Conservation (phyloP, 2,888 invertebrate genomes). For the Hirudinaria manillensis region DNA sequence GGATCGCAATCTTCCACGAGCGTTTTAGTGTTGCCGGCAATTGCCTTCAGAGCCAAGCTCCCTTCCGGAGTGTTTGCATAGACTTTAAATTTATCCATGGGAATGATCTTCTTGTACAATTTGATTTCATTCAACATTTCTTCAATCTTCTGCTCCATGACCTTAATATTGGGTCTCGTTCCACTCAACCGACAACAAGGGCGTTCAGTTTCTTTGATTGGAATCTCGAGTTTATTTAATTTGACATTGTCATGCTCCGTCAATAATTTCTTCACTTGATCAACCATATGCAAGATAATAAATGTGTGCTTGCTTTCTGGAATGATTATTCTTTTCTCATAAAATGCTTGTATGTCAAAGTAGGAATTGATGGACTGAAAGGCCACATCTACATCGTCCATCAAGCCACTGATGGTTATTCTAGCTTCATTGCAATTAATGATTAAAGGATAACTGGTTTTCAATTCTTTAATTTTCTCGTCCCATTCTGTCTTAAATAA, state of each 20-base stretch:
- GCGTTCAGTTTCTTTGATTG: background rate
- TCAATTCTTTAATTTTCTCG: background rate
- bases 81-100: background rate
- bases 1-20: conserved; percentile 2
- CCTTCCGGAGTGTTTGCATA: conserved; percentile 4
- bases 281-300: background rate
- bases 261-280: conserved; percentile 14
- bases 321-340: background rate
- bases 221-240: background rate
- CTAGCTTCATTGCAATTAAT: background rate
- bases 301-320: background rate
- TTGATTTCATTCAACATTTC: no score
- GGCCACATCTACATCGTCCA: background rate
- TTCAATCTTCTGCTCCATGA: background rate
- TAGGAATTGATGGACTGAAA: background rate
- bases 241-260: background rate
- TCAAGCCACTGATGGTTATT: background rate
- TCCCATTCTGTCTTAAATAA: background rate
- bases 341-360: conserved; percentile 12
- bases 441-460: background rate
- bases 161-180: background rate
- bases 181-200: conserved; percentile 6
- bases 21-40: conserved; percentile 8
- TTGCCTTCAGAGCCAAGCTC: conserved; percentile 4
- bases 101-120: no score